Percentiles rank a stretch among this genome's conserved stretches.
phyloP scores from a whole-genome alignment of 2,888 invertebrate species.

The Bellardia bayeri region DNA sequence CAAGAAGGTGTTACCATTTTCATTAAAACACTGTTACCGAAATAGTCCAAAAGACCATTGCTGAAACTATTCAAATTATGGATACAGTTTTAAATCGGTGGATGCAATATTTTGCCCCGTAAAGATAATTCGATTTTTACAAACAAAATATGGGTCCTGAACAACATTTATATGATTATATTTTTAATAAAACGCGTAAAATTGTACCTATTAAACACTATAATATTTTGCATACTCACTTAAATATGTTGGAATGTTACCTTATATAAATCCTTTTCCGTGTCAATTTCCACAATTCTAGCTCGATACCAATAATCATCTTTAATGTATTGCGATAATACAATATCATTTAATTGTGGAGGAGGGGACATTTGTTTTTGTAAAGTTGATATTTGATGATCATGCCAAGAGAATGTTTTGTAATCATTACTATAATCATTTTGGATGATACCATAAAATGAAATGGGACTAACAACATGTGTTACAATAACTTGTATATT shows the following conservation, averaged over 20 bases:
- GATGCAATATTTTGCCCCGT: no score
- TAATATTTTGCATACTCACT: no score
- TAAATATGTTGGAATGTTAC: slow-evolving; percentile 30
- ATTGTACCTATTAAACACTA: no score
- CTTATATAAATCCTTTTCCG: slow-evolving; percentile 29
- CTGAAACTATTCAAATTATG: no score
- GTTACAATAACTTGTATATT: slow-evolving; percentile 61
- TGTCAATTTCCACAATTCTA: slow-evolving; percentile 60
- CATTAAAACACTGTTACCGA: no score
- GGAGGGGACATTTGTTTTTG: slow-evolving; percentile 42
- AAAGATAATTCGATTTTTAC: no score
- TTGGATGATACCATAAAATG: slow-evolving; percentile 73
- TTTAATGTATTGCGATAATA: slow-evolving; percentile 72
- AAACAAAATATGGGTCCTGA: no score
- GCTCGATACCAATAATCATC: slow-evolving; percentile 76
- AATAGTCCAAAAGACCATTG: no score
- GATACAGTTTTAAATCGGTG: no score
- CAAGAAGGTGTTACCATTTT: no score
- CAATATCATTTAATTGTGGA: slow-evolving; percentile 66
- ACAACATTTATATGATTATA: no score
- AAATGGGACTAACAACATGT: slow-evolving; percentile 66
- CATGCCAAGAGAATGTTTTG: slow-evolving; percentile 70
- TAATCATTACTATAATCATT: slow-evolving; percentile 29
- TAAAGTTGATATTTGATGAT: slow-evolving; percentile 47
- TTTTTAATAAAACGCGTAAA: no score